phyloP scores from a whole-genome alignment of 2,113 vertebrate genomes.

The Caloenas nicobarica region DNA sequence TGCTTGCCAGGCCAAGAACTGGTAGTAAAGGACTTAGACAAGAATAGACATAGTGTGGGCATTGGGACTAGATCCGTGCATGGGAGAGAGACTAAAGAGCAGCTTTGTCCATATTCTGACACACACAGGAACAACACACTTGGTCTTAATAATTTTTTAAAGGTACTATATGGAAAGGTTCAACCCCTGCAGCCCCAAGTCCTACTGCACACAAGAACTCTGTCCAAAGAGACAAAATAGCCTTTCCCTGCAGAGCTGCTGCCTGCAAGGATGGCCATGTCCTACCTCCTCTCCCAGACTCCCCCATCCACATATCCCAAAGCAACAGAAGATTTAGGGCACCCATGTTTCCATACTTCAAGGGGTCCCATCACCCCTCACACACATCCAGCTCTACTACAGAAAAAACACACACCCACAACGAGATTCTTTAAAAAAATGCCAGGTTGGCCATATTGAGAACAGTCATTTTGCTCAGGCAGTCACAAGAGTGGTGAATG shows the following conservation, averaged over 20 bases:
- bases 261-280: not conserved
- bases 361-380: not conserved
- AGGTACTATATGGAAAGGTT: not conserved
- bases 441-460: not conserved
- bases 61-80: not conserved
- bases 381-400: no score
- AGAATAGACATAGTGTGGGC: not conserved
- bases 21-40: not conserved
- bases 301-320: not conserved
- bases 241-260: not conserved
- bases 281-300: not conserved
- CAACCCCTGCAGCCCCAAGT: not conserved
- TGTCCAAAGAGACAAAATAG: not conserved
- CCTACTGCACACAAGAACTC: not conserved
- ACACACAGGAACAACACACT: fast-evolving
- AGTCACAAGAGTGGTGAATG: fast-evolving
- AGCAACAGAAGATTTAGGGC: not conserved
- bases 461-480: not conserved
- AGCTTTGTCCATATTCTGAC: not conserved
- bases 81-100: not conserved
- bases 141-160: not conserved
- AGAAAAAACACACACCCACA: not conserved
- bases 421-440: not conserved
- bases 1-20: not conserved
- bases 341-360: not conserved